A percentile compares a stretch with the other conserved stretches of the same genome.
phyloP scores from a whole-genome alignment of 2,797 vertebrate genomes.

The Alfaro cultratus region DNA sequence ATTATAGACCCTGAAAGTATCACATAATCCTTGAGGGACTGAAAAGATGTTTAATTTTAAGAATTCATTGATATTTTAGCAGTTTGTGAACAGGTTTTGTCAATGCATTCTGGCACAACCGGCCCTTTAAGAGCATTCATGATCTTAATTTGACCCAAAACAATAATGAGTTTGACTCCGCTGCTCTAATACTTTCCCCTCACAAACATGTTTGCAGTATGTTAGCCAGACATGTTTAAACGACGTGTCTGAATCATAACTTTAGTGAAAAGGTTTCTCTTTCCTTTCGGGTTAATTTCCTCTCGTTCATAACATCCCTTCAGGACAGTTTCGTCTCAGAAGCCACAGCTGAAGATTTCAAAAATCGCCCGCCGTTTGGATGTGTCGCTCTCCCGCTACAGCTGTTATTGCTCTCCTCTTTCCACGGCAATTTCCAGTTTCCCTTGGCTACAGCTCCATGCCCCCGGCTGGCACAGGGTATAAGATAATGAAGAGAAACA shows the following conservation, averaged over 20 bases:
- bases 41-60: too few species aligned
- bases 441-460: conserved; percentile 32
- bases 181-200: background rate
- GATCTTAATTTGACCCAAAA: too few species aligned
- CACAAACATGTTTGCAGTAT: background rate
- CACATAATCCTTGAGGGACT: too few species aligned
- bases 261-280: background rate
- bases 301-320: background rate
- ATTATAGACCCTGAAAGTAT: too few species aligned
- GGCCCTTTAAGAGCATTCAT: too few species aligned
- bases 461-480: conserved; percentile 24
- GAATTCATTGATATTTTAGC: too few species aligned
- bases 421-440: conserved; percentile 31
- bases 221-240: background rate
- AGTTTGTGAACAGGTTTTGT: background rate
- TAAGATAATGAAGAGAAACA: conserved; percentile 22
- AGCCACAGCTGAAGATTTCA: conserved; percentile 17
- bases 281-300: background rate
- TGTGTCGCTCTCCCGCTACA: conserved; percentile 19
- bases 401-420: conserved; percentile 26
- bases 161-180: too few species aligned
- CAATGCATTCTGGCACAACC: background rate
- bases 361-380: conserved; percentile 9
- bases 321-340: conserved; percentile 1
- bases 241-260: background rate